Percentiles rank a stretch among this genome's conserved stretches.
Conservation (phyloP, 2,797 vertebrate genomes). For the Denticeps clupeoides region DNA sequence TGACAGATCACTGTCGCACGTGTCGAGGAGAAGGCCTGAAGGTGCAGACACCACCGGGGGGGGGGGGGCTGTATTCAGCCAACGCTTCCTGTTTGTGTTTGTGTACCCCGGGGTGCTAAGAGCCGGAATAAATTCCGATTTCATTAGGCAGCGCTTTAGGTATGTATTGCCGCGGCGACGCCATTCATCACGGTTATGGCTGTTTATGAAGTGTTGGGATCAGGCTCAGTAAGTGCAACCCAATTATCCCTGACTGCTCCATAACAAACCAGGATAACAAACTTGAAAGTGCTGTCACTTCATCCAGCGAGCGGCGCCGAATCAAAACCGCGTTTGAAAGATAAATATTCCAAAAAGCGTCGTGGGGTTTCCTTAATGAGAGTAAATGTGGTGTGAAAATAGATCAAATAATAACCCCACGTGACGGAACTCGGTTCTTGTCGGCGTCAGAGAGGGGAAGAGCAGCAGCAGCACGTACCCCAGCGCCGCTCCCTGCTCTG, state of each 20-base stretch:
- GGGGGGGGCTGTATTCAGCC: conserved; percentile 16
- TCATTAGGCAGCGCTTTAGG: conserved; percentile 50
- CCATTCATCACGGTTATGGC: conserved; percentile 56
- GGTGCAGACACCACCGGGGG: too few relatives aligned
- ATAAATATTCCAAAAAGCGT: conserved; percentile 60
- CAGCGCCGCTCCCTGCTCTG: conserved; percentile 2
- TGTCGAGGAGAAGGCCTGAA: background rate
- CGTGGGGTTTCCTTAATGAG: conserved; percentile 67
- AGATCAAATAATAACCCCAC: conserved; percentile 68
- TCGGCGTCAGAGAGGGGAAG: conserved; percentile 36
- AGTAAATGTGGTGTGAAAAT: conserved; percentile 69
- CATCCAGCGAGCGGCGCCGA: conserved; percentile 65
- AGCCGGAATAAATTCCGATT: conserved; percentile 34
- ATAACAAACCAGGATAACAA: conserved; percentile 67
- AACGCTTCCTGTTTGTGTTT: conserved; percentile 31
- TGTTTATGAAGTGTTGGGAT: conserved; percentile 63
- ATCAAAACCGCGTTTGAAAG: conserved; percentile 62
- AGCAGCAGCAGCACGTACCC: conserved; percentile 5
- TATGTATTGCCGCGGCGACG: conserved; percentile 63
- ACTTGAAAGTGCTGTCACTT: conserved; percentile 76
- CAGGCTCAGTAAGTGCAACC: conserved; percentile 40
- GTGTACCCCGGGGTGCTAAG: conserved; percentile 19
- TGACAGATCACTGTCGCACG: conserved; percentile 2
- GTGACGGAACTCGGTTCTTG: conserved; percentile 63
- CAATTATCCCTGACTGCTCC: conserved; percentile 45